phyloP scores from a whole-genome alignment of 2,888 invertebrate species.

The Hirudinaria manillensis region DNA sequence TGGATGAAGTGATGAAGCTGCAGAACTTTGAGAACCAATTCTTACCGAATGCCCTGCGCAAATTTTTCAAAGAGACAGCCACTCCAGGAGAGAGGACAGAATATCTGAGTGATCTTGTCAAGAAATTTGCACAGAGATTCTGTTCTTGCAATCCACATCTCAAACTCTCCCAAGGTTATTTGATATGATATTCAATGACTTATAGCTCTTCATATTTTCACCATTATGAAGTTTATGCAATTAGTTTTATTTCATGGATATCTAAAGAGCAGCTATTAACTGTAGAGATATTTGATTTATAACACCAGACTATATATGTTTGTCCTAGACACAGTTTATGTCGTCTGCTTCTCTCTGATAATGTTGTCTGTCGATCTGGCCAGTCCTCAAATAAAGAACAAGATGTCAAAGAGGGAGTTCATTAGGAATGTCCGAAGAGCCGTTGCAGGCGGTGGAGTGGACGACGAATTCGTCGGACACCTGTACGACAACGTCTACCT shows the following conservation, averaged over 20 bases:
- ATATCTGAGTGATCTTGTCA: constrained; percentile 54
- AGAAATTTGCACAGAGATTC: constrained; percentile 56
- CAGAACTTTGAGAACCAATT: constrained; percentile 56
- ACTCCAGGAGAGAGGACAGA: constrained; percentile 55
- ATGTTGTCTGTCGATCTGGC: constrained; percentile 57
- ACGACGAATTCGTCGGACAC: constrained; percentile 56
- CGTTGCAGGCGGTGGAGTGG: constrained; percentile 43
- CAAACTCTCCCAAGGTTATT: constrained; percentile 53
- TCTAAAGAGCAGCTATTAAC: too few species aligned
- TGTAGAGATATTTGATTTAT: too few species aligned
- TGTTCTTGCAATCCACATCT: constrained; percentile 56
- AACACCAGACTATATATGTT: neutral
- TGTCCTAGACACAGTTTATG: constrained; percentile 54
- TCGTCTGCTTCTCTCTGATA: constrained; percentile 57
- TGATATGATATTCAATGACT: constrained; percentile 17
- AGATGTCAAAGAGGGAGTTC: constrained; percentile 59
- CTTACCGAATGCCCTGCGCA: constrained; percentile 56
- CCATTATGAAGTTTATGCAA: neutral
- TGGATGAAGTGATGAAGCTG: constrained; percentile 53
- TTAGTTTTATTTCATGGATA: too few species aligned
- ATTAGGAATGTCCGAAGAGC: constrained; percentile 58
- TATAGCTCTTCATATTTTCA: neutral
- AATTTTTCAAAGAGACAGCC: constrained; percentile 54
- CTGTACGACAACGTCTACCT: constrained; percentile 58
- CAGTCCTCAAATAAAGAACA: constrained; percentile 58